Evolutionary conservation across 2,797 vertebrate species (phyloP).

Genomic region (Octomys mimax): DNA sequence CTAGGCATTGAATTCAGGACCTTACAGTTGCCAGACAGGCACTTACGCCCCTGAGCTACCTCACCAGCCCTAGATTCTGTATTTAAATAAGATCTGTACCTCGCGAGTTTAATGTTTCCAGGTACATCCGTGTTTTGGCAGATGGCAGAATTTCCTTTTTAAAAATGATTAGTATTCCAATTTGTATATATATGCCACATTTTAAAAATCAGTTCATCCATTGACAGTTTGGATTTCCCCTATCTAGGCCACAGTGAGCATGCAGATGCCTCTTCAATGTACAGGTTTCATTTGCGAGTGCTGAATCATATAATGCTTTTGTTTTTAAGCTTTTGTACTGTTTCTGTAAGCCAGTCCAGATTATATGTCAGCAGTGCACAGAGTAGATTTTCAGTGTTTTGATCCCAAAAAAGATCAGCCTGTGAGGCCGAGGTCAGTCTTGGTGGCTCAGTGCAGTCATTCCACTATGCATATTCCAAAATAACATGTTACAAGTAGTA

Average conservation of each 20-base stretch:
- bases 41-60: no score
- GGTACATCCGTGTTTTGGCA: not conserved
- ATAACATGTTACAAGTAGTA: not conserved
- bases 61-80: no score
- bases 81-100: not conserved
- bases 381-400: constrained; percentile 15
- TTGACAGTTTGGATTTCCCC: not conserved
- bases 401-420: not conserved
- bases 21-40: no score
- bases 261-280: not conserved
- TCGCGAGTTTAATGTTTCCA: not conserved
- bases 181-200: accelerated
- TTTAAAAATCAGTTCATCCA: not conserved
- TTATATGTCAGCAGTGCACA: not conserved
- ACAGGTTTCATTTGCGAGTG: not conserved
- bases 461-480: not conserved
- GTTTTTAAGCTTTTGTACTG: not conserved
- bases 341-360: not conserved
- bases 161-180: not conserved
- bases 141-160: not conserved
- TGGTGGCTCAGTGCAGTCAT: not conserved
- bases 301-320: not conserved
- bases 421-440: not conserved
- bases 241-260: not conserved
- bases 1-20: no score